Percentiles rank a stretch among this genome's conserved stretches.
phyloP scores from a whole-genome alignment of 2,888 invertebrate species.

The Clistopyga incitator region DNA sequence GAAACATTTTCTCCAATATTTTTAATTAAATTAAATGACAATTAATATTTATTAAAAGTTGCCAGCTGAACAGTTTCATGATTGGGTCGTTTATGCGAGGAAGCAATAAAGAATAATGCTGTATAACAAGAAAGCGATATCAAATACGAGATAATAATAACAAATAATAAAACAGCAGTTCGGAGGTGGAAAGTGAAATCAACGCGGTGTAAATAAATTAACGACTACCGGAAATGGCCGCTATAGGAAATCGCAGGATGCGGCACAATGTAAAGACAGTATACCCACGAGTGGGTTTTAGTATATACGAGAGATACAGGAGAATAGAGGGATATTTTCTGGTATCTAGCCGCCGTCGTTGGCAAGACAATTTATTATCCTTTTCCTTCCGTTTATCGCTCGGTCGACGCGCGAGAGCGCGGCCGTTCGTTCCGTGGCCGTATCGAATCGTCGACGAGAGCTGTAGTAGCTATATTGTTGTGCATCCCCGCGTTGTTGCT shows the following conservation, averaged over 20 bases:
- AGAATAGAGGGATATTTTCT: conserved; percentile 57
- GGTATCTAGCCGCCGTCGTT: conserved; percentile 62
- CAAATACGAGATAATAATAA: neutral
- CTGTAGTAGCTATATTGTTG: neutral
- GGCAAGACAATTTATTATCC: conserved; percentile 64
- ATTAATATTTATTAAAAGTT: neutral
- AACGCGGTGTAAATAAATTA: conserved; percentile 51
- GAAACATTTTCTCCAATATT: neutral
- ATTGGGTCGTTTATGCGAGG: neutral
- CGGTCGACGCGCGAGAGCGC: conserved; percentile 56
- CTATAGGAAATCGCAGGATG: conserved; percentile 12
- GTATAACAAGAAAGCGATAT: conserved; percentile 4
- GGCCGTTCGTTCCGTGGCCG: conserved; percentile 37
- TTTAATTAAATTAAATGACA: neutral
- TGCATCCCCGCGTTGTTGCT: conserved; percentile 34
- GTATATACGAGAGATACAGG: conserved; percentile 13
- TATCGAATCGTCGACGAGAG: conserved; percentile 64
- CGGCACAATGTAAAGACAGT: conserved; percentile 20
- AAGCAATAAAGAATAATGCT: neutral
- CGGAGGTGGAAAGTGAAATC: conserved; percentile 34
- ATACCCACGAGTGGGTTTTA: conserved; percentile 8
- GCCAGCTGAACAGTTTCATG: neutral
- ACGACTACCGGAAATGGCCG: conserved; percentile 27
- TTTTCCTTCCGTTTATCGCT: conserved; percentile 68
- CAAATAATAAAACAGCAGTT: conserved; percentile 27